Base-by-base conservation (phyloP, 2,797 vertebrate species). In the Micropoecilia bifurca region DNA sequence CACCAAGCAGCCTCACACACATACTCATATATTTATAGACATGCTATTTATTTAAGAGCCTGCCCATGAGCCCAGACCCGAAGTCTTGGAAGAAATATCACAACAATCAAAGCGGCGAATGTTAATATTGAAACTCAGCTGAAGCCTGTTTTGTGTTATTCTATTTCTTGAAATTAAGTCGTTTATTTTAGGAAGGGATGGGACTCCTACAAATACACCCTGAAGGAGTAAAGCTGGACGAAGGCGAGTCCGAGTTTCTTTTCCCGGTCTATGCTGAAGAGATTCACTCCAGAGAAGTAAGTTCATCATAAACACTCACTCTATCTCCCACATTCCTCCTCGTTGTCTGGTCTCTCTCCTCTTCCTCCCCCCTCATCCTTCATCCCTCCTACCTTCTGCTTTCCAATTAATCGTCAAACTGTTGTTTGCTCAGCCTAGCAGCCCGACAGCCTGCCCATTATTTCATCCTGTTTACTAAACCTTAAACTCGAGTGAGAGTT, bases 191-290 rank as follows among this genome's bases (percentile, higher is more conserved):
- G 98, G 95, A 95, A 76, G 98, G 98, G 80, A 99, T 99, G 98
- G 98, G 98, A 77, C 94, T 96, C 71, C 92, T 99, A 22, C 94
- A 95, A 82, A 97, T 99, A 30, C 95, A 94, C 0, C 89, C 95
- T 80, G 97, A 98, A 43, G 97, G 97, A 6, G 96, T 99, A 83
- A 96, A 94, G 77, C 92, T 99, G 85, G 97, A 99, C 83, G 88
- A 95, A 0, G 98, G 98, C 57, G 97, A 99, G 82, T 99, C 98
- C 0, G 98, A 99, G 90, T 99, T 99, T 88, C 96, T 99, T 48
- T 95, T 97, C 79, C 98, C 98, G 0, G 85, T 99, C 79, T 98
- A 99, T 76, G 97, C 97, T 90, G 92, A 98, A 94, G 97, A 98
- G 95, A 97, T 99, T 89, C 95, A 96, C 94, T 99, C 98, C 50